Conservation (phyloP, 1,140 invertebrate genomes). For the Diorhabda elongata region DNA sequence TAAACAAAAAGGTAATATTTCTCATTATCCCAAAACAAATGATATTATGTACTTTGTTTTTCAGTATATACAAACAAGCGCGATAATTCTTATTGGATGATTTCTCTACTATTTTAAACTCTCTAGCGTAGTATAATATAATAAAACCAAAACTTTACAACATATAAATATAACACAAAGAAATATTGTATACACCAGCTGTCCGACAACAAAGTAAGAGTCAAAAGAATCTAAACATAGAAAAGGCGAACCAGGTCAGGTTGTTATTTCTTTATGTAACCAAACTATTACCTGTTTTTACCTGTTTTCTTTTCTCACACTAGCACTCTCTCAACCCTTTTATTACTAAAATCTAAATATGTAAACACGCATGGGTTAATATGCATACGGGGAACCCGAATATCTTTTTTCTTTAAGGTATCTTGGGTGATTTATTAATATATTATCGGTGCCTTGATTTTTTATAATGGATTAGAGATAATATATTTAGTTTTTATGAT, state of each 20-base stretch:
- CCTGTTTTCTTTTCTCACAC: slow-evolving; percentile 11
- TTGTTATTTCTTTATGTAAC: not conserved
- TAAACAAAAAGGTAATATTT: too few species aligned
- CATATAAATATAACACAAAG: slow-evolving; percentile 3
- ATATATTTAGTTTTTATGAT: slow-evolving; percentile 17
- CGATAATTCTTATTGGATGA: not conserved
- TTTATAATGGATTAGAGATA: slow-evolving; percentile 4
- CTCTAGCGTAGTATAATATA: not conserved
- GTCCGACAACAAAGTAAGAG: not conserved
- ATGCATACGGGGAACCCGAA: slow-evolving; percentile 9
- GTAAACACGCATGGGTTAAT: slow-evolving; percentile 9
- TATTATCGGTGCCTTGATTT: slow-evolving; percentile 11
- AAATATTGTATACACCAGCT: not conserved
- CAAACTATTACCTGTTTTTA: not conserved
- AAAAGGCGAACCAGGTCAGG: not conserved
- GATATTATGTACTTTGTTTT: too few species aligned
- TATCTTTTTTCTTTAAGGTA: slow-evolving; percentile 3
- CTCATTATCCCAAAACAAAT: too few species aligned
- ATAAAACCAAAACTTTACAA: not conserved
- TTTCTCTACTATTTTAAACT: not conserved
- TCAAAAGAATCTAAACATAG: not conserved
- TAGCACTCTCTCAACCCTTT: slow-evolving; percentile 11
- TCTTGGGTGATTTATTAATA: slow-evolving; percentile 14
- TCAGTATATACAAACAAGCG: too few species aligned
- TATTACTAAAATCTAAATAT: slow-evolving; percentile 7